These are phyloP conservation scores for Heliconius ethilla DNA, from an alignment of 2,888 invertebrate species.

Conservation along the genomic window DNA sequence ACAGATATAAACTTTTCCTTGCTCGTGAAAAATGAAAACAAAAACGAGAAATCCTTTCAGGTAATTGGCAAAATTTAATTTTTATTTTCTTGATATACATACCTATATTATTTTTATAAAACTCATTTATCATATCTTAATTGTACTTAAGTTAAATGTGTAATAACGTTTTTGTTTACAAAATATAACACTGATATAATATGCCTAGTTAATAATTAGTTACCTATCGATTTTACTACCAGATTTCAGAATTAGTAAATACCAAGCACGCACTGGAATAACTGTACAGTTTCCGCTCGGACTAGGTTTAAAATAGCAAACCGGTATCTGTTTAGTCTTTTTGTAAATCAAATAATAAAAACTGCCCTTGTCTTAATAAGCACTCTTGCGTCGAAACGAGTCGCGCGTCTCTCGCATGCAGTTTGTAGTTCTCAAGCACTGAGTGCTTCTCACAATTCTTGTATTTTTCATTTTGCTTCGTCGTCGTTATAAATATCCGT, in stretches of 20 bases:
- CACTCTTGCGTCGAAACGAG: slow-evolving; percentile 71
- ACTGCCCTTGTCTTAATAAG: slow-evolving; percentile 80
- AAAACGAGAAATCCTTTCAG: slow-evolving; percentile 77
- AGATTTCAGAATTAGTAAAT: slow-evolving; percentile 19
- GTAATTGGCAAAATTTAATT: slow-evolving; percentile 50
- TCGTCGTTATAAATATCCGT: slow-evolving; percentile 73
- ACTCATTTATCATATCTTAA: no score
- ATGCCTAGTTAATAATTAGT: no score
- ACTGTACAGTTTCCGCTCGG: slow-evolving; percentile 80
- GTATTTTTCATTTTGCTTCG: slow-evolving; percentile 68
- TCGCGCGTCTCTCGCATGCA: slow-evolving; percentile 61
- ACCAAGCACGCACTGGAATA: slow-evolving; percentile 54
- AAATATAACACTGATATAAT: background rate
- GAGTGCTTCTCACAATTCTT: slow-evolving; percentile 66
- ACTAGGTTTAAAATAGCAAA: slow-evolving; percentile 79
- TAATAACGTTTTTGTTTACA: background rate
- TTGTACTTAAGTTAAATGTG: no score
- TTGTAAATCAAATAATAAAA: slow-evolving; percentile 81
- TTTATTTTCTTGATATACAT: no score
- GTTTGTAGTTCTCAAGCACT: slow-evolving; percentile 45
- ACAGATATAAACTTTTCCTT: slow-evolving; percentile 66
- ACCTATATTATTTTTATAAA: no score
- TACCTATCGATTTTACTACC: background rate
- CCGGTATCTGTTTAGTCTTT: slow-evolving; percentile 77
- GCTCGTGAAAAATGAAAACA: slow-evolving; percentile 73